A percentile compares a stretch with the other conserved stretches of the same genome.
phyloP scores from a whole-genome alignment of 2,113 vertebrate species.

The Nyctereutes procyonoides region DNA sequence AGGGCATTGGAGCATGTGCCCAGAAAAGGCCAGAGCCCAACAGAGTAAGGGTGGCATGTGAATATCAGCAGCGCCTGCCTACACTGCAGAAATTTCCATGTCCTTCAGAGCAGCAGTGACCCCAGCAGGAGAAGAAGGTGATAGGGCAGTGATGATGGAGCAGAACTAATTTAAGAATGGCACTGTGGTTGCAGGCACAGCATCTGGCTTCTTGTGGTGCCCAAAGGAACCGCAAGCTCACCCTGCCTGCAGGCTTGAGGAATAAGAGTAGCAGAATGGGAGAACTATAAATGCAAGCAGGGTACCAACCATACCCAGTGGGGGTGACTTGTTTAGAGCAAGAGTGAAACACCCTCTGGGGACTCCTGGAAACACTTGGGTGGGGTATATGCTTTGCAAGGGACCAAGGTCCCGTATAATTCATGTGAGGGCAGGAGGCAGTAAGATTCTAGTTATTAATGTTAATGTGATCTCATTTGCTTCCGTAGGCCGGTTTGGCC shows the following conservation, averaged over 20 bases:
- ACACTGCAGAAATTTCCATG: too few species aligned
- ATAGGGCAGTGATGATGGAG: not conserved
- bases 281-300: not conserved
- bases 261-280: not conserved
- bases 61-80: not conserved
- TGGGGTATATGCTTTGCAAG: not conserved
- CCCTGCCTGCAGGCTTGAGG: not conserved
- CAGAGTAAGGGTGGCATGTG: not conserved
- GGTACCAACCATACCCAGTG: not conserved
- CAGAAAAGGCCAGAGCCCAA: not conserved
- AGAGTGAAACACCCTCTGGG: not conserved
- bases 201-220: not conserved
- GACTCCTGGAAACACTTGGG: not conserved
- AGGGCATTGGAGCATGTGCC: not conserved
- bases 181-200: not conserved
- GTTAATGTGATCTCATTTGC: conserved; percentile 41
- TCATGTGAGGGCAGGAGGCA: not conserved
- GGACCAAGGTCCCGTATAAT: not conserved
- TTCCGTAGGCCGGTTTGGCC: not conserved
- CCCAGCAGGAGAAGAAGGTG: not conserved
- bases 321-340: not conserved
- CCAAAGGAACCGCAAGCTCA: not conserved
- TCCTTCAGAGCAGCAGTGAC: not conserved
- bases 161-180: not conserved
- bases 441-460: not conserved